Percentiles rank a stretch among this genome's conserved stretches.
Conservation (phyloP, 2,797 vertebrate genomes). For the Onychomys arenicola region DNA sequence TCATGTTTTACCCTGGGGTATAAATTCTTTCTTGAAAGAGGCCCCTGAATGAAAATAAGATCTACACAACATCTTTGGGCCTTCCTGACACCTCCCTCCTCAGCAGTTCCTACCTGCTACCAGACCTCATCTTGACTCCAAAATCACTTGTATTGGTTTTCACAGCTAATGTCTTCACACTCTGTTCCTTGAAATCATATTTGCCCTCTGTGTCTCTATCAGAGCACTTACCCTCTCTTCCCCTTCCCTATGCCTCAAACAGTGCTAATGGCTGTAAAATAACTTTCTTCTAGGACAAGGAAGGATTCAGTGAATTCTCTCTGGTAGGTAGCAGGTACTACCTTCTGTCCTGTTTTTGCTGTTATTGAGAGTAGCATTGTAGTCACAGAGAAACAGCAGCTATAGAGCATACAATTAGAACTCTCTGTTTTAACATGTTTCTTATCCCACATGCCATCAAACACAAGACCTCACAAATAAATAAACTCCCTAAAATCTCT, state of each 20-base stretch:
- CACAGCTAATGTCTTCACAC: rapidly evolving
- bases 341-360: background rate
- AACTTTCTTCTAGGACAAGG: background rate
- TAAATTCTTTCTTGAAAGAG: background rate
- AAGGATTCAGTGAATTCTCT: background rate
- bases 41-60: background rate
- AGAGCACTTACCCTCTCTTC: background rate
- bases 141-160: background rate
- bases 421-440: background rate
- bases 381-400: background rate
- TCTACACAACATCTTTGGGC: background rate
- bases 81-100: background rate
- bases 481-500: background rate
- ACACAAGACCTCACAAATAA: background rate
- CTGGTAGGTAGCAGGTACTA: background rate
- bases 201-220: background rate
- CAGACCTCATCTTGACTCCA: background rate
- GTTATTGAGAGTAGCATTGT: background rate
- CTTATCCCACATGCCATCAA: background rate
- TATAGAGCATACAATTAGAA: background rate
- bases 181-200: background rate
- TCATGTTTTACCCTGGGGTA: background rate
- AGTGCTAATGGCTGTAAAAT: background rate
- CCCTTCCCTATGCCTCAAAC: too few relatives aligned
- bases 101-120: background rate